A percentile compares a stretch with the other conserved stretches of the same genome.
Evolutionary conservation across 2,113 vertebrate genomes (phyloP).

Genomic region (Zosterops lateralis): DNA sequence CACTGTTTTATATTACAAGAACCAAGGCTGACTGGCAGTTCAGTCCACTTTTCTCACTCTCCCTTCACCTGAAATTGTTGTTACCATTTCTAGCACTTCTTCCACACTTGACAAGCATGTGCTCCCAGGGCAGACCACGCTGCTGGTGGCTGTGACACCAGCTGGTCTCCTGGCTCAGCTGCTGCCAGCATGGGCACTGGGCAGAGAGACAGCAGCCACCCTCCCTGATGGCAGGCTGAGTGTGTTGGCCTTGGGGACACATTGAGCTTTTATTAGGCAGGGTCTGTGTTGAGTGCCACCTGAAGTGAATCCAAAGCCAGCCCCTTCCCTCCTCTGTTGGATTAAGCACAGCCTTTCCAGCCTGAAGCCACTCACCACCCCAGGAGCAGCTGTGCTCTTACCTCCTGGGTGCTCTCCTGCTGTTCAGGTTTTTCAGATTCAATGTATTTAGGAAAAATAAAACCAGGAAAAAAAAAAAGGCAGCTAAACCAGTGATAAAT

Average conservation of each 20-base stretch:
- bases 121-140: rapidly evolving
- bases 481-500: background rate
- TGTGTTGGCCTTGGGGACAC: background rate
- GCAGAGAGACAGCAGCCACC: background rate
- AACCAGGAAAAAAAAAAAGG: background rate
- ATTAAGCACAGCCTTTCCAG: background rate
- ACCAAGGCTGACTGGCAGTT: background rate
- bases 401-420: background rate
- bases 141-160: background rate
- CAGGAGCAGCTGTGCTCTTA: background rate
- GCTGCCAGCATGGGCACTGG: background rate
- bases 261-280: background rate
- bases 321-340: background rate
- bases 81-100: background rate
- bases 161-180: background rate
- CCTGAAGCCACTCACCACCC: rapidly evolving
- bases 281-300: background rate
- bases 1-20: background rate
- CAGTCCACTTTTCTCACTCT: background rate
- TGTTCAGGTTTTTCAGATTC: background rate
- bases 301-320: background rate
- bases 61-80: background rate
- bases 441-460: rapidly evolving
- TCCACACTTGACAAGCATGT: background rate
- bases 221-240: background rate